phyloP scores from a whole-genome alignment of 2,113 vertebrate species.

The Lepidiolamprologus cunningtoni region DNA sequence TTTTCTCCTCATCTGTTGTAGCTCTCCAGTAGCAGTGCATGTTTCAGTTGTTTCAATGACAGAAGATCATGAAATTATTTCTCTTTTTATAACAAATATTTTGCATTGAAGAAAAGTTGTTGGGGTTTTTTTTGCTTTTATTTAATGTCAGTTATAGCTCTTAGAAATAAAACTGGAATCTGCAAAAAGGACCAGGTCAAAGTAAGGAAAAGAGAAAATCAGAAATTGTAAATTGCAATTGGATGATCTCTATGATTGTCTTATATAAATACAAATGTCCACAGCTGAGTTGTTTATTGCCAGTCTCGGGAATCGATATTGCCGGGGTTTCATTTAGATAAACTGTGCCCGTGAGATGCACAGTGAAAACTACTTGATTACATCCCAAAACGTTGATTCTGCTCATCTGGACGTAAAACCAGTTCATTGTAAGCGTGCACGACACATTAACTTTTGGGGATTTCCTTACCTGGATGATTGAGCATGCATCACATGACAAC shows the following conservation, averaged over 20 bases:
- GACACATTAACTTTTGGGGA: neutral
- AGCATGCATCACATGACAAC: neutral
- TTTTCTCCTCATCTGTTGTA: neutral
- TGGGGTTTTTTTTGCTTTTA: accelerated
- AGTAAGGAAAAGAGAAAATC: neutral
- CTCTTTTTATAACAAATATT: neutral
- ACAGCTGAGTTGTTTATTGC: neutral
- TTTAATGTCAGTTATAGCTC: neutral
- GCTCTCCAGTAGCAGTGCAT: neutral
- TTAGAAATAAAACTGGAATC: neutral
- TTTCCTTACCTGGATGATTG: neutral
- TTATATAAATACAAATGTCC: neutral
- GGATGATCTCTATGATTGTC: accelerated
- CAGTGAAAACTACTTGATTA: neutral
- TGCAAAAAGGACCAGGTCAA: neutral
- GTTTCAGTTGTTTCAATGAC: neutral
- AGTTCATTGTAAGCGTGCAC: accelerated
- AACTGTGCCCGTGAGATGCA: neutral
- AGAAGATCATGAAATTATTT: neutral
- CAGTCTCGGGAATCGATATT: neutral
- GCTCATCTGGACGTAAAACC: neutral
- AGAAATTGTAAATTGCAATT: neutral
- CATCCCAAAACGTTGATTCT: neutral
- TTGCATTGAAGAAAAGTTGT: neutral
- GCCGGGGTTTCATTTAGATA: neutral